Base-by-base conservation (phyloP, 2,113 vertebrate genomes). In the Pagrus major region DNA sequence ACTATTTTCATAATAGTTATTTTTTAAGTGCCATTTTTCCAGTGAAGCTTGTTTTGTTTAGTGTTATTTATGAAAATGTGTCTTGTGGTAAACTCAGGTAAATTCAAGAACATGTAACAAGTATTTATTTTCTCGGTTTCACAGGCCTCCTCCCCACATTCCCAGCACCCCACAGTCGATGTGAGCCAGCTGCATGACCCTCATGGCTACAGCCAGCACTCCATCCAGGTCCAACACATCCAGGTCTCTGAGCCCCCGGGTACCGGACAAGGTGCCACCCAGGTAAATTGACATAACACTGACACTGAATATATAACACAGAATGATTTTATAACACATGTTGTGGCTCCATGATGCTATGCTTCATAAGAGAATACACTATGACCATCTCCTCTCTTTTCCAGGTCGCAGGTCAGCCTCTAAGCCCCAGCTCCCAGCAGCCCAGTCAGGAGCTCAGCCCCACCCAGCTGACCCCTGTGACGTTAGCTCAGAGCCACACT, bases 211-310 rank as follows among this genome's bases (percentile, higher is more conserved):
- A 96, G 96, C 18, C 98, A 99, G 87, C 98, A 99, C 14, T 96
- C 98, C 71, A 98, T 99, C 92, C 98, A 99, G 93, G 98, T 99
- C 58, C 98, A 99, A 88, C 98, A 99, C 88, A 97, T 99, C 93
- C 98, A 98, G 91, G 97, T 99, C 61, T 81, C 96, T 0, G 98
- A 99, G 89, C 93, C 97, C 11, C 58, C 96, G 0, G 69, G 95
- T 37, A 55, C 94, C 0, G 59, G 94, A n/a, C 93, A 95, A 15
- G 44, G 93, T 0, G 49, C 94, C 5, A 55, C 95, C 0, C 98
- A 98, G 96, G 98, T 99, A 72, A 75, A 51, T 61, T 68, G 49
- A 61, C 49, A 56, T 20, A 1, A 6, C 44, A 18, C 6, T 14
- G 9, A 15, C 27, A 31, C 25, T 37, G 71, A 9, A 46, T 20